Base-by-base conservation (phyloP, 92 coral and sea anemone genomes). In the Pocillopora grandis region DNA sequence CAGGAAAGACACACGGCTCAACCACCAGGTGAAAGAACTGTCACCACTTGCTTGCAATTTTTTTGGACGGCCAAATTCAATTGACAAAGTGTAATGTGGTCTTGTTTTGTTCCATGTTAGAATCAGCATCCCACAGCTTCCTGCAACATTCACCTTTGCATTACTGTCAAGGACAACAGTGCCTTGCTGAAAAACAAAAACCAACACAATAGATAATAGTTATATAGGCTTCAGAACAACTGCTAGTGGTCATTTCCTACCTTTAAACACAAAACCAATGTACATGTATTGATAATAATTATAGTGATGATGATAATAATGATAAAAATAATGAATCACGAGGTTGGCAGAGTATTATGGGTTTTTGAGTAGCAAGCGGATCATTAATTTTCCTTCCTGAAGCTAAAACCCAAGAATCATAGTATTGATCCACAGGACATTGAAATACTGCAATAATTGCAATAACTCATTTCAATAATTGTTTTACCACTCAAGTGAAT, bases 31-130 rank as follows among this genome's bases (percentile, higher is more conserved):
- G 52, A 2, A 60, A 9, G 0, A 18, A 2, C 23, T 57, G 12
- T 17, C 36, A 19, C 0, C 12, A n/a, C 56, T 21, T 15, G 48
- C 65, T 35, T 19, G 68, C 65, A 36, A 10, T 35, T 33, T 60
- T 48, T 66, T n/a, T 5, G 12, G 35, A 18, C 27, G 4, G 16
- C 11, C 12, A 72, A 86, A 79, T 7, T 16, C 56, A 49, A 86
- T 78, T 33, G 59, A 18, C n/a, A 87, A 58, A 0, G 9, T 55
- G 77, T 80, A 87, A 19, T 10, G 20, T 13, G 16, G 10, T 0
- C 42, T 12, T 0, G 62, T 21, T 62, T 14, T 52, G 17, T 82
- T 81, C 90, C 90, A 87, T 1, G 67, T 15, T 64, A 87, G 23
- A 5, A 17, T 3, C 36, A 81, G 61, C 15, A 6, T 1, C 11